Evolutionary conservation across 2,888 invertebrate genomes (phyloP).

Genomic region (Hirtodrosophila trivittata): DNA sequence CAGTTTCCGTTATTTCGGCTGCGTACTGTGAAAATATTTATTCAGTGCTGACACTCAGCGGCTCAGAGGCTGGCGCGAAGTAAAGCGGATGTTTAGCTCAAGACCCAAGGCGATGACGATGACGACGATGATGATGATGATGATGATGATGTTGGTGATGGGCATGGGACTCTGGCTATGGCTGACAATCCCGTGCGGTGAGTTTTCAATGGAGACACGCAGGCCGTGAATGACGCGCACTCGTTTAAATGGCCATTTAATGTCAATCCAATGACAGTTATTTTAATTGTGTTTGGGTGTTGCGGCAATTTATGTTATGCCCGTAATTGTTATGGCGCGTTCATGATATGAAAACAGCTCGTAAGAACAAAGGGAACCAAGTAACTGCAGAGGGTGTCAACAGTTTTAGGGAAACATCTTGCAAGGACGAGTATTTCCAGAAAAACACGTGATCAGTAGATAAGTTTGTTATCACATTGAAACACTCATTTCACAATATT

Average conservation of each 20-base stretch:
- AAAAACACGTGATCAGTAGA: no score
- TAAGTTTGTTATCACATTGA: no score
- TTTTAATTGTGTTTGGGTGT: constrained; percentile 81
- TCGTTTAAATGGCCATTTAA: constrained; percentile 81
- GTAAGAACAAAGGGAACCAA: constrained; percentile 3
- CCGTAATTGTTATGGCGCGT: constrained; percentile 66
- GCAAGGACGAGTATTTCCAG: no score
- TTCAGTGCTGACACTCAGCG: constrained; percentile 45
- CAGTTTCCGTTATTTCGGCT: constrained; percentile 42
- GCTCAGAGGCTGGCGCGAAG: constrained; percentile 35
- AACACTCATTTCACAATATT: no score
- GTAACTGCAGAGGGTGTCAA: neutral
- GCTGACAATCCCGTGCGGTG: constrained; percentile 6
- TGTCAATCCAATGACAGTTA: constrained; percentile 81
- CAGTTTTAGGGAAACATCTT: neutral
- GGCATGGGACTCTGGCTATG: constrained; percentile 4
- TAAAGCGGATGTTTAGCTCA: constrained; percentile 63
- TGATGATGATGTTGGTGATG: constrained; percentile 25
- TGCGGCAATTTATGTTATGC: constrained; percentile 76
- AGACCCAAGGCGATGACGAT: constrained; percentile 45
- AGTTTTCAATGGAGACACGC: constrained; percentile 15
- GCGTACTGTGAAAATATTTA: constrained; percentile 67
- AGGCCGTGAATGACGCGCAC: constrained; percentile 72
- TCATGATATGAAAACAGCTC: constrained; percentile 10
- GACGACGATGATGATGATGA: constrained; percentile 28